Conservation (phyloP, 2,888 invertebrate species). For the Amphipoea lucens region DNA sequence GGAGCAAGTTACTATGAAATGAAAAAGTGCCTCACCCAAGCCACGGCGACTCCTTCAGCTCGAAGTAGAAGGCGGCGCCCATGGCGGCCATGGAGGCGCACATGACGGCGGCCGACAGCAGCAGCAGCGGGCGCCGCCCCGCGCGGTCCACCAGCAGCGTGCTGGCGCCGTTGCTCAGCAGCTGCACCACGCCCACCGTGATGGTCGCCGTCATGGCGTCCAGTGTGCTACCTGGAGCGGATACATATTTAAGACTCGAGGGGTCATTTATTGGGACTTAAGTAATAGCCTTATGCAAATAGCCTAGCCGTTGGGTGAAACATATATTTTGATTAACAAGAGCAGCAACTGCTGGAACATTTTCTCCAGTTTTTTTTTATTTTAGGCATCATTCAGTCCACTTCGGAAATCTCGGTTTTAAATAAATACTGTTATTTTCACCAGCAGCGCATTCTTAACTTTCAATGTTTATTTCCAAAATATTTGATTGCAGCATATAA, state of each 20-base stretch:
- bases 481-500: background rate
- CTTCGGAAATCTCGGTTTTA: background rate
- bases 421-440: no score
- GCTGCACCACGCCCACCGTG: constrained; percentile 90
- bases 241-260: background rate
- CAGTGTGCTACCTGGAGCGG: constrained; percentile 83
- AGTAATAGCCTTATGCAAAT: background rate
- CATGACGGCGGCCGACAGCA: constrained; percentile 90
- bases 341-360: background rate
- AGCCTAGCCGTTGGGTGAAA: background rate
- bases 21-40: constrained; percentile 79
- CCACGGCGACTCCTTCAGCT: constrained; percentile 80
- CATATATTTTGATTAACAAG: background rate
- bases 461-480: background rate
- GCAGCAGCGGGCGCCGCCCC: constrained; percentile 91
- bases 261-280: background rate
- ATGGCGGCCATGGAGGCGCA: constrained; percentile 88
- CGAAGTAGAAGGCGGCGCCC: constrained; percentile 89
- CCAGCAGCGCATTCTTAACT: background rate
- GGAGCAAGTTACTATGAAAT: background rate
- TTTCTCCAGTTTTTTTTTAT: background rate
- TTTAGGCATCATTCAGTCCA: background rate
- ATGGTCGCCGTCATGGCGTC: constrained; percentile 90
- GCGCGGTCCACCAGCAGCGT: constrained; percentile 90
- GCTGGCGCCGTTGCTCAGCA: constrained; percentile 88